Percentiles rank a stretch among this genome's conserved stretches.
These are phyloP conservation scores for Neogale vison DNA, from an alignment of 2,113 vertebrate genomes.

Conservation along the genomic window DNA sequence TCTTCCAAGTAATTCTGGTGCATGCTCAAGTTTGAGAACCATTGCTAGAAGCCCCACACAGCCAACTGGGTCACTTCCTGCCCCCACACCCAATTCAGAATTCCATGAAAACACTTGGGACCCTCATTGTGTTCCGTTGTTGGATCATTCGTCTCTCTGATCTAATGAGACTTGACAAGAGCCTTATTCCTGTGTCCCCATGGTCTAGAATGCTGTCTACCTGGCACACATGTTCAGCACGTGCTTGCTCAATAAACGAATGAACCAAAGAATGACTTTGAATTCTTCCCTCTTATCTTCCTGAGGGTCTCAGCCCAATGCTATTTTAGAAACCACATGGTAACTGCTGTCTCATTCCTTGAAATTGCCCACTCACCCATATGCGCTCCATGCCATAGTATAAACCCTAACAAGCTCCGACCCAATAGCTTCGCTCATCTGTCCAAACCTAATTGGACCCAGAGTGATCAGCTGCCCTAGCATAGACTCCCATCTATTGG, in stretches of 20 bases:
- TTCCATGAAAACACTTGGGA: background rate
- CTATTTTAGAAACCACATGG: background rate
- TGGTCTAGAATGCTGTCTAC: background rate
- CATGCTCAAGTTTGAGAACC: background rate
- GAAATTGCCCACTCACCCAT: background rate
- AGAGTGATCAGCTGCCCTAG: background rate
- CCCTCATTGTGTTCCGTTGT: background rate
- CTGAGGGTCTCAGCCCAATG: background rate
- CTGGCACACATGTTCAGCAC: too few species aligned
- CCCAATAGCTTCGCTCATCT: background rate
- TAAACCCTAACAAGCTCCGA: background rate
- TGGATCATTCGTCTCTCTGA: background rate
- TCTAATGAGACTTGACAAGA: background rate
- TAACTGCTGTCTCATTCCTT: background rate
- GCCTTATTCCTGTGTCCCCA: background rate
- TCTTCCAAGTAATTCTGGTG: background rate
- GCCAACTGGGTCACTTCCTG: background rate
- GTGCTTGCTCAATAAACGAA: background rate
- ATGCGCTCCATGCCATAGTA: too few species aligned
- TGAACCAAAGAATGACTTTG: background rate
- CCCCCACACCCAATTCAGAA: background rate
- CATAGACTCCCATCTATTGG: background rate
- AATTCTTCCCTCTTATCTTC: background rate
- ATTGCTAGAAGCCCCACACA: too few species aligned
- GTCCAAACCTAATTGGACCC: background rate